These are phyloP conservation scores for Chaetura pelagica DNA, from an alignment of 2,113 vertebrate species.

Conservation along the genomic window DNA sequence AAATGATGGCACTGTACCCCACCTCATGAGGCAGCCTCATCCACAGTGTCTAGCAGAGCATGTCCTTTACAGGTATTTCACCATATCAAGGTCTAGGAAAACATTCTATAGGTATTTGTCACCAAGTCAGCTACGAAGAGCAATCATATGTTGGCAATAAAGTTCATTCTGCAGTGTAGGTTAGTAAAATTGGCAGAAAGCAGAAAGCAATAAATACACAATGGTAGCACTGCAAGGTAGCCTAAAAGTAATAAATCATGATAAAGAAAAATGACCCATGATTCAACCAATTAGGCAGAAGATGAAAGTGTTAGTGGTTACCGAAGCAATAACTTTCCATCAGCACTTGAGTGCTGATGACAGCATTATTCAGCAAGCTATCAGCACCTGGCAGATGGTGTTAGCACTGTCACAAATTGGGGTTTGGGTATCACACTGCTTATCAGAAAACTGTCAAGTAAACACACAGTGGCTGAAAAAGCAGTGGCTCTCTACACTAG, in stretches of 20 bases:
- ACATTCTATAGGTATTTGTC: not conserved
- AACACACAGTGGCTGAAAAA: slow-evolving; percentile 60
- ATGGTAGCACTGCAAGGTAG: not conserved
- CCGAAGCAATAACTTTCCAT: slow-evolving; percentile 55
- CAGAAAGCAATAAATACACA: slow-evolving; percentile 30
- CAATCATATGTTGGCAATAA: not conserved
- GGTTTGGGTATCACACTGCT: slow-evolving; percentile 36
- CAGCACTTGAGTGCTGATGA: slow-evolving; percentile 29
- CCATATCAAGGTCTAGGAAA: not conserved
- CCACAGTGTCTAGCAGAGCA: not conserved
- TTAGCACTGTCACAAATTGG: slow-evolving; percentile 38
- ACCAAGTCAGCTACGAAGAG: not conserved
- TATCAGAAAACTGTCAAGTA: slow-evolving; percentile 65
- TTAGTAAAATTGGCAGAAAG: slow-evolving; percentile 13
- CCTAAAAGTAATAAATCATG: slow-evolving; percentile 48
- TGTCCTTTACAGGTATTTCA: not conserved
- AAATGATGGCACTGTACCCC: not conserved
- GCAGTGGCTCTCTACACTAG: not conserved
- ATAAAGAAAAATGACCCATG: not conserved
- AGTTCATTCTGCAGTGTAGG: not conserved
- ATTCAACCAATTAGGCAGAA: slow-evolving; percentile 22
- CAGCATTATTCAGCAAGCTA: slow-evolving; percentile 59
- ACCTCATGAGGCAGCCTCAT: not conserved
- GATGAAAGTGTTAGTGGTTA: not conserved
- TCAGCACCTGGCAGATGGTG: slow-evolving; percentile 65